Percentiles rank a stretch among this genome's conserved stretches.
These are phyloP conservation scores for Corbicula japonica DNA, from an alignment of 2,888 invertebrate species.

Conservation along the genomic window DNA sequence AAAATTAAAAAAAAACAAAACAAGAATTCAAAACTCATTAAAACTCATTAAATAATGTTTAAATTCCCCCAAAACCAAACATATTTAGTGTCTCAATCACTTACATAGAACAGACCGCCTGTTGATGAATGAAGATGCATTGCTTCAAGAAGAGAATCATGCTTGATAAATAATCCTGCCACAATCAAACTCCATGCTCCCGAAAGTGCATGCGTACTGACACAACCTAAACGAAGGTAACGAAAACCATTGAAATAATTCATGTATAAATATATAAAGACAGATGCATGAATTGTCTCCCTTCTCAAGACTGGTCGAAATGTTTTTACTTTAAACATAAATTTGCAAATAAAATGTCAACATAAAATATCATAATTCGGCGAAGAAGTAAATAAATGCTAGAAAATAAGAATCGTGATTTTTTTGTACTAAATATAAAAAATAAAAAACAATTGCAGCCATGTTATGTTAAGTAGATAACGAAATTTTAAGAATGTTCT, in stretches of 20 bases:
- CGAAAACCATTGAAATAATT: not conserved
- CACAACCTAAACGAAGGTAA: slow-evolving; percentile 71
- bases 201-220: slow-evolving; percentile 77
- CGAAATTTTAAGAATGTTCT: not conserved
- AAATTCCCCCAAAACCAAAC: not conserved
- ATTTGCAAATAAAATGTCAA: not conserved
- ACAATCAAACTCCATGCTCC: slow-evolving; percentile 79
- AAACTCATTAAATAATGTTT: not conserved
- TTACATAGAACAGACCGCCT: slow-evolving; percentile 68
- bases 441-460: not conserved
- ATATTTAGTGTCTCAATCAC: slow-evolving; percentile 17
- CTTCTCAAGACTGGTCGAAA: not conserved
- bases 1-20: not conserved
- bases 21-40: not conserved
- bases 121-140: slow-evolving; percentile 58
- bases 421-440: not conserved
- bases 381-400: not conserved
- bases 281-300: not conserved
- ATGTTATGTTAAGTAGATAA: not conserved
- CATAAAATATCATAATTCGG: not conserved
- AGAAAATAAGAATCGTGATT: not conserved
- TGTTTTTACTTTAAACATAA: not conserved
- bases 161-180: slow-evolving; percentile 74
- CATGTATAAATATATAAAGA: not conserved
- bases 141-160: slow-evolving; percentile 66